phyloP scores from a whole-genome alignment of 2,888 invertebrate genomes.

The Hyppa rectilinea region DNA sequence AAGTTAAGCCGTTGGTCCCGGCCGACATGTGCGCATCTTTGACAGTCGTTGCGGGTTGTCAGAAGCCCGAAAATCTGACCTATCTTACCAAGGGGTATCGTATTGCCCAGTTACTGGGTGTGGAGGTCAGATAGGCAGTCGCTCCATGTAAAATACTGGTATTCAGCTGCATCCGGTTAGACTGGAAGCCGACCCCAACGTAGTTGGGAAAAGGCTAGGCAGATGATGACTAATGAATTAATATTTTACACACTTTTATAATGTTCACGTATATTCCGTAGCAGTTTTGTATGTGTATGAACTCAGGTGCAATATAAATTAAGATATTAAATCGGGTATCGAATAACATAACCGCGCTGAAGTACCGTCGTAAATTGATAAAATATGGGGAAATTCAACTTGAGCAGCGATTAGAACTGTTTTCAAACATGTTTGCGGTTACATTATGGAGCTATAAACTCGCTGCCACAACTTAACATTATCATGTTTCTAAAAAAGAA shows the following conservation, averaged over 20 bases:
- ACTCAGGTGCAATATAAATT: conserved; percentile 6
- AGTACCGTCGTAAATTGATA: conserved; percentile 35
- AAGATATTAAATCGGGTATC: conserved; percentile 15
- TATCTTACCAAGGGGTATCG: no score
- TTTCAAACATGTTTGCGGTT: conserved; percentile 28
- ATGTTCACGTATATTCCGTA: background rate
- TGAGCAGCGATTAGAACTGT: conserved; percentile 15
- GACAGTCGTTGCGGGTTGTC: no score
- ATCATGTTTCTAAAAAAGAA: conserved; percentile 35
- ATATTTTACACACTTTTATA: background rate
- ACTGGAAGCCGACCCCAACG: no score
- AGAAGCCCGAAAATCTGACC: no score
- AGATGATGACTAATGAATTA: no score
- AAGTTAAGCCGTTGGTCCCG: no score
- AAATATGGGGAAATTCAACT: conserved; percentile 21
- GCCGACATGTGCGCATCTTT: no score
- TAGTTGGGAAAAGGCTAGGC: no score
- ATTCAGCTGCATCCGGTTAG: no score
- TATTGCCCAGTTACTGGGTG: no score
- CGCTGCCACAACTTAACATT: conserved; percentile 27
- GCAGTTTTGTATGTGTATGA: conserved; percentile 3
- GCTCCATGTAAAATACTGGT: no score
- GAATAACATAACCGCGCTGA: conserved; percentile 10
- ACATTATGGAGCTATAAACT: conserved; percentile 21
- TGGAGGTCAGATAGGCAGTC: no score